Percentiles rank a stretch among this genome's conserved stretches.
phyloP scores from a whole-genome alignment of 2,797 vertebrate species.

The Catharus ustulatus region DNA sequence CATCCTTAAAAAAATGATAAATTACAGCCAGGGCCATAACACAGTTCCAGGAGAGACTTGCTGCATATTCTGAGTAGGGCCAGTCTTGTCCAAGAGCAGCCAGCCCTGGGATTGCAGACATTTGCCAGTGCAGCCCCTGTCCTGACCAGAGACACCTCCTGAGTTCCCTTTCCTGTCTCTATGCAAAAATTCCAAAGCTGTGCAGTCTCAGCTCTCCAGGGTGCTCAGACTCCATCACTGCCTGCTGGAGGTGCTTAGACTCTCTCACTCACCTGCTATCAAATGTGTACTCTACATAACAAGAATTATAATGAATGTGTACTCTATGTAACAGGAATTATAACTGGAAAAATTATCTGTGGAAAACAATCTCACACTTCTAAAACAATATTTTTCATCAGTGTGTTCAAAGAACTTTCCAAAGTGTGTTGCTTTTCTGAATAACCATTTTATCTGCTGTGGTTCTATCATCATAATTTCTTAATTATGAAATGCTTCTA shows the following conservation, averaged over 20 bases:
- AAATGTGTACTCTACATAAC: not conserved
- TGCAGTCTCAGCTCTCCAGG: not conserved
- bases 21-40: fast-evolving
- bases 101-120: fast-evolving
- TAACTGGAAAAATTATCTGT: not conserved
- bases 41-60: not conserved
- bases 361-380: not conserved
- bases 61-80: not conserved
- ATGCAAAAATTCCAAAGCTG: not conserved
- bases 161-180: not conserved
- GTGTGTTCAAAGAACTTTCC: not conserved
- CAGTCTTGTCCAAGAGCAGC: not conserved
- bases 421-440: not conserved
- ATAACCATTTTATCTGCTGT: not conserved
- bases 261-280: not conserved
- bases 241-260: not conserved
- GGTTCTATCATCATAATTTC: not conserved
- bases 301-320: not conserved
- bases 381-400: not conserved
- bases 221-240: not conserved
- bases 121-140: fast-evolving
- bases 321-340: not conserved
- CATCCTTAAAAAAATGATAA: fast-evolving
- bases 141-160: not conserved
- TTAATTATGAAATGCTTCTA: not conserved